A percentile compares a stretch with the other conserved stretches of the same genome.
phyloP scores from a whole-genome alignment of 2,113 vertebrate genomes.

The Hoplias malabaricus region DNA sequence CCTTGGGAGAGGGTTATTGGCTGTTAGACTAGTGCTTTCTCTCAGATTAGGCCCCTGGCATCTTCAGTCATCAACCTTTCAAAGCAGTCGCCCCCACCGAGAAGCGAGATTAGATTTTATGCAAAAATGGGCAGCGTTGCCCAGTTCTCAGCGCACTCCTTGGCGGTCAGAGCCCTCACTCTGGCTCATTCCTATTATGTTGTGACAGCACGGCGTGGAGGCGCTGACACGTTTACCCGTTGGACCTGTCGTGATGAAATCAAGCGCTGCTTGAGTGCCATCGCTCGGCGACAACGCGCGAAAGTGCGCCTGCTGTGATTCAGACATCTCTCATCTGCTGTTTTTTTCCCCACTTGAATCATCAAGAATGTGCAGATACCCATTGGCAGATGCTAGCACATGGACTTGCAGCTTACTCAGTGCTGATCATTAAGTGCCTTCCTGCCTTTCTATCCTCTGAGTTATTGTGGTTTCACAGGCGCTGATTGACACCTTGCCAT shows the following conservation, averaged over 20 bases:
- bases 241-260: slow-evolving; percentile 25
- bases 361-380: slow-evolving; percentile 18
- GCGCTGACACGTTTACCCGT: slow-evolving; percentile 27
- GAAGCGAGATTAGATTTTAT: slow-evolving; percentile 36
- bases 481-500: slow-evolving; percentile 30
- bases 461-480: slow-evolving; percentile 22
- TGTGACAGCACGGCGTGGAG: slow-evolving; percentile 10
- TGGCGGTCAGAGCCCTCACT: slow-evolving; percentile 6
- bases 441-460: background rate
- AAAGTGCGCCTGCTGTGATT: slow-evolving; percentile 10
- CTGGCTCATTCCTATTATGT: slow-evolving; percentile 19
- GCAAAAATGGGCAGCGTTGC: background rate
- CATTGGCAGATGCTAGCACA: background rate
- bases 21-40: slow-evolving; percentile 17
- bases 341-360: slow-evolving; percentile 2
- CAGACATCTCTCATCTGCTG: slow-evolving; percentile 20
- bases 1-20: slow-evolving; percentile 11
- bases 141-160: background rate
- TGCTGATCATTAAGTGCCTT: slow-evolving; percentile 34
- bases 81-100: slow-evolving; percentile 30
- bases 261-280: background rate
- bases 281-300: background rate
- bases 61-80: slow-evolving; percentile 24
- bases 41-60: slow-evolving; percentile 6
- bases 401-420: background rate